Conservation (phyloP, 2,797 vertebrate genomes). For the Coilia nasus region DNA sequence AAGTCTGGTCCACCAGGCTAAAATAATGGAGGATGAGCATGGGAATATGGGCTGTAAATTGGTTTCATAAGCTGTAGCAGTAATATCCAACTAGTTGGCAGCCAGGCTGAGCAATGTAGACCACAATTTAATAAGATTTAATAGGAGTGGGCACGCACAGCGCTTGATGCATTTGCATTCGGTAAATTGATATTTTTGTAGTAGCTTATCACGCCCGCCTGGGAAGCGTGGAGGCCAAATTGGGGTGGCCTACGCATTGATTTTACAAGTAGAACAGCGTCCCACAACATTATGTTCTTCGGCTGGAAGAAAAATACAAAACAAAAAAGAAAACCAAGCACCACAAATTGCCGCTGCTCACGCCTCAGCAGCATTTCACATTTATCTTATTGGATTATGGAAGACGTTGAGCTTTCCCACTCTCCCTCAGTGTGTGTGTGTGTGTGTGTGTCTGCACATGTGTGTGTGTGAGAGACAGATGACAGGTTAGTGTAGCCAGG, state of each 20-base stretch:
- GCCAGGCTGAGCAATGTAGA: background rate
- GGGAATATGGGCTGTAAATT: too few relatives aligned
- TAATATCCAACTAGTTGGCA: background rate
- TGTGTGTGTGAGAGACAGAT: background rate
- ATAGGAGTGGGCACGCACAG: background rate
- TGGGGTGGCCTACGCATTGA: conserved; percentile 15
- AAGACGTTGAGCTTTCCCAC: background rate
- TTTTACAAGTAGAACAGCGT: conserved; percentile 2
- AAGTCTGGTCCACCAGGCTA: too few relatives aligned
- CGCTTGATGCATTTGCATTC: background rate
- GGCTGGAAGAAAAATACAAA: background rate
- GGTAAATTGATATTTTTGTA: background rate
- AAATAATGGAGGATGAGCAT: too few relatives aligned
- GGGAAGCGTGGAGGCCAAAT: background rate
- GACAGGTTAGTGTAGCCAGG: conserved; percentile 10
- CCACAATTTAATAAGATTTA: background rate
- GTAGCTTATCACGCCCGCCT: background rate
- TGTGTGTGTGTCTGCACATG: too few relatives aligned
- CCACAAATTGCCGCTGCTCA: background rate
- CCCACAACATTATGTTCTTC: background rate
- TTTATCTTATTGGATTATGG: conserved; percentile 12
- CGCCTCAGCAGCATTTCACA: background rate
- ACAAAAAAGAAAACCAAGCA: background rate
- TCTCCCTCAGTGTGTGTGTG: background rate
- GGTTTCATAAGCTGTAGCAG: too few relatives aligned